Percentiles rank a stretch among this genome's conserved stretches.
These are phyloP conservation scores for Sebastes hubbsi DNA, from an alignment of 2,797 vertebrate species.

Conservation along the genomic window DNA sequence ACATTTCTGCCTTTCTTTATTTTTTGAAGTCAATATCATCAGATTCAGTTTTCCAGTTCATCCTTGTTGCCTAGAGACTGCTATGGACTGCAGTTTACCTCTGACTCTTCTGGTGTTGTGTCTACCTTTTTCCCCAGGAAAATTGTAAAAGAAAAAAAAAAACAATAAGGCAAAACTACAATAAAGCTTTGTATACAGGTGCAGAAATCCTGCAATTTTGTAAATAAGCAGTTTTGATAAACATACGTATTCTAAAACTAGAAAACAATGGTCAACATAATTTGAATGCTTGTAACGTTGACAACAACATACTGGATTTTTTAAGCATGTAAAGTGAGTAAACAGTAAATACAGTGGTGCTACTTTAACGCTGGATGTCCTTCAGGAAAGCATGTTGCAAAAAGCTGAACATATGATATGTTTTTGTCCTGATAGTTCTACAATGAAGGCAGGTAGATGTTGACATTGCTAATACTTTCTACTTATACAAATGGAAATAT, in stretches of 20 bases:
- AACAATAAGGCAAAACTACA: neutral
- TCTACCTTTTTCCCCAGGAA: neutral
- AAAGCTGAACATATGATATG: neutral
- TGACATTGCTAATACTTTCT: neutral
- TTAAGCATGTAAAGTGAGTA: neutral
- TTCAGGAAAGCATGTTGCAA: neutral
- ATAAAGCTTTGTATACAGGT: neutral
- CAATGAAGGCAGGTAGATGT: neutral
- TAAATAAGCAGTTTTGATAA: neutral
- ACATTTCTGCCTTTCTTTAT: neutral
- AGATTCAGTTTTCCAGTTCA: constrained; percentile 36
- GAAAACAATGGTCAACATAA: neutral
- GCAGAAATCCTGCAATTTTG: neutral
- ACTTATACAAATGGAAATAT: neutral
- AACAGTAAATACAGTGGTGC: neutral
- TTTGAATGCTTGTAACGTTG: neutral
- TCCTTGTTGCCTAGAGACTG: constrained; percentile 59
- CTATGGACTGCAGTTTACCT: constrained; percentile 39
- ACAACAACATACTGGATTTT: neutral
- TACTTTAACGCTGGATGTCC: neutral
- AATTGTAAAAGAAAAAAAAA: neutral
- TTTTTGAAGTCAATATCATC: constrained; percentile 15
- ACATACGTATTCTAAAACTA: neutral
- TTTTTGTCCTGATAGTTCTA: neutral
- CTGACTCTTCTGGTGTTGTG: constrained; percentile 14